A percentile compares a stretch with the other conserved stretches of the same genome.
phyloP scores from a whole-genome alignment of 2,888 invertebrate species.

The Rotaria macrura region DNA sequence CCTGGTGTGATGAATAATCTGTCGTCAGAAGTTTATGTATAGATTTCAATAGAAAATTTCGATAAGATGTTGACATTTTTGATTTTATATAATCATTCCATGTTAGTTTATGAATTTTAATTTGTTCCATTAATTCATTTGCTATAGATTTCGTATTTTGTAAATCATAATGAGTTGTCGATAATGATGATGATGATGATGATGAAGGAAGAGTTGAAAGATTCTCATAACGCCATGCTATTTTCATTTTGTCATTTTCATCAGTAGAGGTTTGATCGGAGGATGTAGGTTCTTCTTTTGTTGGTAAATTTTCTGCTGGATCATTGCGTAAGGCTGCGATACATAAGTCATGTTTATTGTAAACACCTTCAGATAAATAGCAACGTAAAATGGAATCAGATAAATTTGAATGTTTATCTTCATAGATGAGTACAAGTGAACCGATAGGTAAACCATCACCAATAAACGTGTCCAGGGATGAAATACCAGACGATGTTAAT shows the following conservation, averaged over 20 bases:
- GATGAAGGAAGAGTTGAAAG: not conserved
- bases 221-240: constrained; percentile 6
- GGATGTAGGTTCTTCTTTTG: not conserved
- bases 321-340: not conserved
- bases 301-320: constrained; percentile 7
- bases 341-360: not conserved
- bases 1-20: not conserved
- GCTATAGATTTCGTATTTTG: not conserved
- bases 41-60: not conserved
- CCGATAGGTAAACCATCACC: not conserved
- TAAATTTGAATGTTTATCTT: not conserved
- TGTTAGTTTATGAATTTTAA: not conserved
- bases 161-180: not conserved
- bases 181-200: not conserved
- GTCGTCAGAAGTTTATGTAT: not conserved
- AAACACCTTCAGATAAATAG: not conserved
- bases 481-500: not conserved
- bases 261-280: not conserved
- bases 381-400: constrained; percentile 10
- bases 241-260: constrained; percentile 6
- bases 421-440: not conserved
- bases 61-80: not conserved
- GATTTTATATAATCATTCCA: not conserved
- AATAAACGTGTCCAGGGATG: not conserved
- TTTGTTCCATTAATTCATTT: not conserved